Base-by-base conservation (phyloP, 1,140 invertebrate genomes). In the Melanaphis sacchari region DNA sequence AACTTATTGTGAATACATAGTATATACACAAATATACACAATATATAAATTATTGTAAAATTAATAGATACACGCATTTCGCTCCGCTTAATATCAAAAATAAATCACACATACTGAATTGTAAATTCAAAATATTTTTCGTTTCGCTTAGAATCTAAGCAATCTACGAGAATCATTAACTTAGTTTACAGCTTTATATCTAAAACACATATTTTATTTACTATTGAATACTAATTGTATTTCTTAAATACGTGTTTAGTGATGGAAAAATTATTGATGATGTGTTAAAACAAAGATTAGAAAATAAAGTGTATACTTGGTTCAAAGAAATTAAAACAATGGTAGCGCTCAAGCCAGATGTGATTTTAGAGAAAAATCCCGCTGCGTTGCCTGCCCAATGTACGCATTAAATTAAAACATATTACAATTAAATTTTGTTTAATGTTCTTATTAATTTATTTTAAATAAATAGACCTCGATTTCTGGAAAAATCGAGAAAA, bases 401-500 rank as follows among this genome's bases (percentile, higher is more conserved):
- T 93, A 93, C 3, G 11, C 54, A 2, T 24, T 54, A 89, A 26
- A 52, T 26, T 15, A 38, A 26, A 87, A 26, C 15, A 84, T 5
- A 38, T 15, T 89, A n/a, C 21, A 36, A 6, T 76, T 36, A 5
- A 0, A 54, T 26, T 40, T 40, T 89, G 38, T 49, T 36, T 0
- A 49, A 43, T 81, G n/a, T 40, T 52, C 24, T 31, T 54, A 11
- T 2, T 40, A 22, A 89, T 36, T 26, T 26, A 22, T 54, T 89
- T 89, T 24, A 11, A 24, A 6, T 85, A 8, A n/a, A 38, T 21
- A 93, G 91, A 41, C 95, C 96, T 52, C 94, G 85, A 94, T 95
- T 21, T 93, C 95, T 41, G 97, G 97, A 95, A 96, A 97, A 31
- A 96, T 96, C 52, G 97, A 97, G 94, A 96, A 97, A 97, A 81